Base-by-base conservation (phyloP, 2,113 vertebrate species). In the Strigops habroptila region DNA sequence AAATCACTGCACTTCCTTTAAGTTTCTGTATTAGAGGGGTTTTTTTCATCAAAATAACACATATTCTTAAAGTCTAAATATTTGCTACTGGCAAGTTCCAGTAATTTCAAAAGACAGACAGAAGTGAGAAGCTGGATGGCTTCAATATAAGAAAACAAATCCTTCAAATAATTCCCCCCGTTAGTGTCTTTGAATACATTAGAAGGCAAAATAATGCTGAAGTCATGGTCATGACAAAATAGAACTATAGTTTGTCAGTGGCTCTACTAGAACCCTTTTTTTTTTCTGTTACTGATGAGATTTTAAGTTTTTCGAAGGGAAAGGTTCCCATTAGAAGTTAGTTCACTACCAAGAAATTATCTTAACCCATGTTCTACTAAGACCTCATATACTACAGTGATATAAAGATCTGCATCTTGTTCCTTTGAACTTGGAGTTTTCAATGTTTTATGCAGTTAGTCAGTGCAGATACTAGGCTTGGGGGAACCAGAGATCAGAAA, bases 331-430 rank as follows among this genome's bases (percentile, higher is more conserved):
- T 12, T 35, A 14, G 10, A 12, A 8, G 11, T 74, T 78, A 46
- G 14, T 17, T 53, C 43, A 18, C 19, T 49, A 76, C 10, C 23
- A 82, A 35, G 16, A 23, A 10, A 24, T 0, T 0, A 60, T 17
- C 10, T 79, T 62, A 78, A 69, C 7, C 14, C 1, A 0, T 44
- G 25, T 30, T 48, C 49, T 65, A 12, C 4, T 3, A 12, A 46
- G 18, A 7, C 10, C 30, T 25, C 30, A 60, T n/a, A 22, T 17
- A 23, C 8, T 65, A 25, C 13, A 65, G 7, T 23, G 41, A 46
- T 31, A 59, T 24, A 53, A 83, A 44, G 39, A 59, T 25, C 6
- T 44, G 7, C 60, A 33, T 23, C 71, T 64, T 46, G 4, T 12
- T 75, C 37, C 28, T 82, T 79, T 73, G 33, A 3, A 6, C 18